A percentile compares a stretch with the other conserved stretches of the same genome.
Evolutionary conservation across 2,888 invertebrate genomes (phyloP).

Genomic region (Ornithoptera priamus): DNA sequence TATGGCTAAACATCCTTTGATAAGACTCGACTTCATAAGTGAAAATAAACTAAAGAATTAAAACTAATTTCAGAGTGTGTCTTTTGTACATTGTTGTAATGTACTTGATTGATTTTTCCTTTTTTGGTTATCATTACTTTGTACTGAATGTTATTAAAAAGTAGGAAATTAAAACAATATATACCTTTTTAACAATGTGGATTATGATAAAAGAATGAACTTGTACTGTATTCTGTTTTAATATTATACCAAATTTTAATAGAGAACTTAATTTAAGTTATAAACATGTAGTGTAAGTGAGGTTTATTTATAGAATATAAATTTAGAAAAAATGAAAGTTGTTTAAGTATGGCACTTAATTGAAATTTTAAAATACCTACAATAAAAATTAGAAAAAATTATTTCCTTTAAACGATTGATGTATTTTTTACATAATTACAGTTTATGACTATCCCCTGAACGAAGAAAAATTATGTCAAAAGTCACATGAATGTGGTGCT

Average conservation of each 20-base stretch:
- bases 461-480: background rate
- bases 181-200: no score
- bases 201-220: no score
- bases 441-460: no score
- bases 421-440: background rate
- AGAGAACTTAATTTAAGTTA: no score
- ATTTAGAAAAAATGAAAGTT: no score
- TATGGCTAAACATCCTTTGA: conserved; percentile 42
- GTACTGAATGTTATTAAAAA: background rate
- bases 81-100: conserved; percentile 16
- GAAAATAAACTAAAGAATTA: conserved; percentile 28
- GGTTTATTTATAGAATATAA: no score
- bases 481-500: background rate
- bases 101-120: conserved; percentile 17
- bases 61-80: background rate
- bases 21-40: conserved; percentile 30
- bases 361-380: background rate
- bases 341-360: background rate
- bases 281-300: no score
- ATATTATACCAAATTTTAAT: no score
- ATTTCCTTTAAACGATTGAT: background rate
- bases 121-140: background rate
- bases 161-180: background rate
- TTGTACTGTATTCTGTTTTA: no score
- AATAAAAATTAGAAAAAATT: background rate